These are phyloP conservation scores for Lucilia sericata DNA, from an alignment of 1,140 invertebrate species.

Conservation along the genomic window DNA sequence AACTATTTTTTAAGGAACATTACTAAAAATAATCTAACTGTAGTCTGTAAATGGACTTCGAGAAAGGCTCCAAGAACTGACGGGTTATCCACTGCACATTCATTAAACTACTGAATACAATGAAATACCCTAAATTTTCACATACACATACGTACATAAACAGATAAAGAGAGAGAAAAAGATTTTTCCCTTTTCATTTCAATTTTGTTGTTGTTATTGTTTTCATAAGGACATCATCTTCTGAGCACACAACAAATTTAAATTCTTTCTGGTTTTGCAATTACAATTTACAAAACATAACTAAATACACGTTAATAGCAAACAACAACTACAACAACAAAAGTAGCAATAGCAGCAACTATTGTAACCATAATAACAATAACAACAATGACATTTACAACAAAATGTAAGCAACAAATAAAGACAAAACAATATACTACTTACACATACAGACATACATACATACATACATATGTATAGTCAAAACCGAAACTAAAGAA, in stretches of 20 bases:
- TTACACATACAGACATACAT: no score
- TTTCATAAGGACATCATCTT: slow-evolving; percentile 6
- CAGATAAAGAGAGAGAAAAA: no score
- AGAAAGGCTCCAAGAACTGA: no score
- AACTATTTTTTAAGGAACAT: no score
- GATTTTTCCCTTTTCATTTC: background rate
- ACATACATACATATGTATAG: no score
- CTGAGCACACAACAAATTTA: background rate
- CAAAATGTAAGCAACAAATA: background rate
- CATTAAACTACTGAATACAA: background rate
- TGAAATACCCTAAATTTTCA: no score
- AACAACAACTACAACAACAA: background rate
- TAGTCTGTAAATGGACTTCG: no score
- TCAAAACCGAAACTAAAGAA: background rate
- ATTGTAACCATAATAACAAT: background rate
- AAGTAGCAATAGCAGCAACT: background rate
- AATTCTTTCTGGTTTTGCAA: slow-evolving; percentile 20
- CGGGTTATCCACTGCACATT: background rate
- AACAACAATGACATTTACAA: background rate
- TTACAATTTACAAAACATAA: slow-evolving; percentile 26
- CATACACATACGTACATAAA: no score
- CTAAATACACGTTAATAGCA: background rate
- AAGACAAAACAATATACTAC: no score
- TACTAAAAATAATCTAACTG: no score
- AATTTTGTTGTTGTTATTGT: background rate